These are phyloP conservation scores for Unio delphinus DNA, from an alignment of 2,888 invertebrate genomes.

Conservation along the genomic window DNA sequence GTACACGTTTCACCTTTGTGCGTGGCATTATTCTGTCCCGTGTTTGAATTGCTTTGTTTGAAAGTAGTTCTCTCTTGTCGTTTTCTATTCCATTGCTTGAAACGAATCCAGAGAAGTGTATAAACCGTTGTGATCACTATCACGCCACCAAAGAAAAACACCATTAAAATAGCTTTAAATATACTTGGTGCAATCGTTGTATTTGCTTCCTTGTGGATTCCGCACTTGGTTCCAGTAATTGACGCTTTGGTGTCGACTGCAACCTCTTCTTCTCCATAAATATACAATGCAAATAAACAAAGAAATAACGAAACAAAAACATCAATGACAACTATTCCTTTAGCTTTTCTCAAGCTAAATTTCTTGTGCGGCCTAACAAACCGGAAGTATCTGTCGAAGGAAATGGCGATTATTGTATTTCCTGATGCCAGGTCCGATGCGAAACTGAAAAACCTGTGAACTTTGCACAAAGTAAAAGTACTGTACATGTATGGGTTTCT, in stretches of 20 bases:
- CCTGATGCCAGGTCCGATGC: constrained; percentile 30
- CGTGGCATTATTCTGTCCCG: too few relatives aligned
- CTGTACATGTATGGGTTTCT: constrained; percentile 24
- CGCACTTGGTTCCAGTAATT: constrained; percentile 18
- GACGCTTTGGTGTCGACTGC: constrained; percentile 9
- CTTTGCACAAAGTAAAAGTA: constrained; percentile 12
- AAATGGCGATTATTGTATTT: constrained; percentile 32
- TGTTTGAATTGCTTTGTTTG: constrained; percentile 2
- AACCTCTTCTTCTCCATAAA: constrained; percentile 22
- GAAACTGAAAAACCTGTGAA: constrained; percentile 21
- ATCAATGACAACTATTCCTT: constrained; percentile 11
- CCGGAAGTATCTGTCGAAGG: constrained; percentile 33
- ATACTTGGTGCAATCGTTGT: constrained; percentile 18
- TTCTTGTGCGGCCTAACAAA: constrained; percentile 27
- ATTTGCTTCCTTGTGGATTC: constrained; percentile 12
- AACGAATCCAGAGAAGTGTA: constrained; percentile 26
- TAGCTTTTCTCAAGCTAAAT: constrained; percentile 21
- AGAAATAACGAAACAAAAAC: constrained; percentile 10
- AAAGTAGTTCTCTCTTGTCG: constrained; percentile 8
- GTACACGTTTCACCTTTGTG: too few relatives aligned
- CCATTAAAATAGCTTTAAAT: constrained; percentile 21
- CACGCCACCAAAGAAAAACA: constrained; percentile 24
- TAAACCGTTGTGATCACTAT: constrained; percentile 24
- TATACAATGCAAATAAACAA: constrained; percentile 16
- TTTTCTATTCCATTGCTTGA: constrained; percentile 27